phyloP scores from a whole-genome alignment of 2,113 vertebrate species.

The Oncorhynchus nerka region DNA sequence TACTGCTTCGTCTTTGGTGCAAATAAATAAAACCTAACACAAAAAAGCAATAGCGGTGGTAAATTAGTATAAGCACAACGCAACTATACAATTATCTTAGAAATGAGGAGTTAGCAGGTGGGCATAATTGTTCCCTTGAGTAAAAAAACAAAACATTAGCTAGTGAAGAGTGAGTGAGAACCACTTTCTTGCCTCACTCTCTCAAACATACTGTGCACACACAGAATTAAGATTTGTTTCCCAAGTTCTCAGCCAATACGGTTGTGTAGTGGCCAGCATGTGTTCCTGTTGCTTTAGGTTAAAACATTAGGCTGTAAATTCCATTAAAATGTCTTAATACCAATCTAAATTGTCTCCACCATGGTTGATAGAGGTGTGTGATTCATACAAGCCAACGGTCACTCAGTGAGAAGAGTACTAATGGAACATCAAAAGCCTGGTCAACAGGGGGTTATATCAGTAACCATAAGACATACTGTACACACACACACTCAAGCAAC shows the following conservation, averaged over 20 bases:
- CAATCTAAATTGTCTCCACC: constrained; percentile 31
- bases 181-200: background rate
- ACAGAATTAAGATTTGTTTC: background rate
- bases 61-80: constrained; percentile 23
- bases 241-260: background rate
- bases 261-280: background rate
- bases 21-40: no score
- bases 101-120: background rate
- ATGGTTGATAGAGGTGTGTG: constrained; percentile 11
- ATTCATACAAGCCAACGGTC: background rate
- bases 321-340: background rate
- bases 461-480: background rate
- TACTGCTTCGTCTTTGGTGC: no score
- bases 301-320: background rate
- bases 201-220: constrained; percentile 1
- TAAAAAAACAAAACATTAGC: background rate
- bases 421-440: background rate
- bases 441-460: constrained; percentile 6
- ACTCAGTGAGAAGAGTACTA: background rate
- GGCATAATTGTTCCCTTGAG: background rate
- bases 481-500: background rate
- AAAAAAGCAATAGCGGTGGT: constrained; percentile 8
- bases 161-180: constrained; percentile 9
- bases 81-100: constrained; percentile 18
- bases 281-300: background rate